phyloP scores from a whole-genome alignment of 2,113 vertebrate genomes.

The Danionella cerebrum region DNA sequence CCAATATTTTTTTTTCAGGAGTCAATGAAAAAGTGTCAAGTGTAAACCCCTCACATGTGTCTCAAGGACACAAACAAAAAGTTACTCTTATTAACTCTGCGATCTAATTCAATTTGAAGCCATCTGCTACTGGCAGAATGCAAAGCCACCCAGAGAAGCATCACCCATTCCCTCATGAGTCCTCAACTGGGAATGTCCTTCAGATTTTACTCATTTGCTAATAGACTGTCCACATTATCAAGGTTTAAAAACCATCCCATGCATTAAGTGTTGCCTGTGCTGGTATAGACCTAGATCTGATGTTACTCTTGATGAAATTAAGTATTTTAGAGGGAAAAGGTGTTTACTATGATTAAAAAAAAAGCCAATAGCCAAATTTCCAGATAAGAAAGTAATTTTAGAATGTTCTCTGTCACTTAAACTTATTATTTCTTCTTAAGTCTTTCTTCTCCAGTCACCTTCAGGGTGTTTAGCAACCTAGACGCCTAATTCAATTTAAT shows the following conservation, averaged over 20 bases:
- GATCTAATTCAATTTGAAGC: conserved; percentile 43
- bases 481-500: no score
- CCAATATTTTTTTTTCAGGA: conserved; percentile 16
- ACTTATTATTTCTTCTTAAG: no score
- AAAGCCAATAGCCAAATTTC: no score
- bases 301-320: no score
- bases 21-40: conserved; percentile 18
- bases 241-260: conserved; percentile 31
- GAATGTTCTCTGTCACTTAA: no score
- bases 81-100: conserved; percentile 43
- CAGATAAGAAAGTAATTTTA: no score
- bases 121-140: conserved; percentile 41
- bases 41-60: not conserved
- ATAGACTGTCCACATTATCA: conserved; percentile 37
- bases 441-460: no score
- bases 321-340: no score
- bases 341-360: no score
- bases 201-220: conserved; percentile 26
- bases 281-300: no score
- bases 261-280: no score
- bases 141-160: conserved; percentile 23
- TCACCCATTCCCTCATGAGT: conserved; percentile 24
- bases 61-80: conserved; percentile 37
- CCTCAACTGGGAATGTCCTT: conserved; percentile 36
- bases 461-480: no score